Evolutionary conservation across 2,888 invertebrate genomes (phyloP).

Genomic region (Sarcophaga carnaria): DNA sequence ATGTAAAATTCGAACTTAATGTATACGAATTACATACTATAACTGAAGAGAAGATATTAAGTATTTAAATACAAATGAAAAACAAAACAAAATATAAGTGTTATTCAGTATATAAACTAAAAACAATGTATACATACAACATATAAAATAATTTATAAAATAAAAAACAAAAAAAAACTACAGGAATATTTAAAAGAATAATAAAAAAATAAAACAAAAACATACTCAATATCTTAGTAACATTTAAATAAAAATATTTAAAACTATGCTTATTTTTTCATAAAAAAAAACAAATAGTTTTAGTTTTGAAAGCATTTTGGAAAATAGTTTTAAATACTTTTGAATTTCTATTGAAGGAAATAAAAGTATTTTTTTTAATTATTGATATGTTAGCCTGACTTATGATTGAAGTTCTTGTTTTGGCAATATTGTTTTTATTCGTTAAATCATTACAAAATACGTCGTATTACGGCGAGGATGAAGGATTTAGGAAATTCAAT

Average conservation of each 20-base stretch:
- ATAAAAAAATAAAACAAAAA: conserved; percentile 36
- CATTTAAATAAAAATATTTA: conserved; percentile 34
- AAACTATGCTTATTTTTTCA: conserved; percentile 33
- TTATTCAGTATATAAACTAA: conserved; percentile 56
- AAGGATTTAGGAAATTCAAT: no score
- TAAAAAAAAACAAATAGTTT: neutral
- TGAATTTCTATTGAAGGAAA: no score
- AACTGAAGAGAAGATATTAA: conserved; percentile 28
- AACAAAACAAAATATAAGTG: conserved; percentile 52
- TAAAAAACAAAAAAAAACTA: conserved; percentile 57
- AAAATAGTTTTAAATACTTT: no score
- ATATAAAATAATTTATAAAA: conserved; percentile 28
- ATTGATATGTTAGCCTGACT: no score
- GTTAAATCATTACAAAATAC: no score
- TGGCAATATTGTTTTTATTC: no score
- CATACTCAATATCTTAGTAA: conserved; percentile 56
- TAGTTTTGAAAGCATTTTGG: neutral
- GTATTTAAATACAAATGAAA: conserved; percentile 31
- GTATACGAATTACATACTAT: conserved; percentile 63
- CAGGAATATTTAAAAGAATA: conserved; percentile 63
- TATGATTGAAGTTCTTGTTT: no score
- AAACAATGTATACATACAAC: conserved; percentile 21
- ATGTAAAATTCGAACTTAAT: conserved; percentile 49
- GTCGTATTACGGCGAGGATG: no score
- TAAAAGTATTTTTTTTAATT: no score